Base-by-base conservation (phyloP, 2,797 vertebrate genomes). In the Xerus rutilus region DNA sequence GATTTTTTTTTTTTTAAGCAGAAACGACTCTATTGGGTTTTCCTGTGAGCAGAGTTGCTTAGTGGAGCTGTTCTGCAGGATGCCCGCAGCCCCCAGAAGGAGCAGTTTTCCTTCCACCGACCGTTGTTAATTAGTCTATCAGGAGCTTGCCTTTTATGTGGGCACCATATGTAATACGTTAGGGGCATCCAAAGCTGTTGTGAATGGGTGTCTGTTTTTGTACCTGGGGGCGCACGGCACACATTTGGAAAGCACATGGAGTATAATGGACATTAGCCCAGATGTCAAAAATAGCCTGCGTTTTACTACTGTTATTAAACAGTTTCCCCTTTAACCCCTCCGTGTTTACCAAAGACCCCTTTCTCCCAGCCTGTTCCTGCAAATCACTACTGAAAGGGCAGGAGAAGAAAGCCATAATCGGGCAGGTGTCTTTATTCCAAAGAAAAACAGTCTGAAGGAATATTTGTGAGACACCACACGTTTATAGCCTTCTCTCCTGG, bases 201-300 rank as follows among this genome's bases (percentile, higher is more conserved):
- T 98, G 97, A 99, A 98, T 98, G 98, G 97, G 97, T 98, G 98
- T 98, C 98, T 99, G 98, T 98, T 98, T 98, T 98, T 98, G 97
- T 98, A 97, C 98, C 98, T 98, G 98, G 95, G 98, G 97, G 97
- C 98, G 97, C 97, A 97, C 96, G 97, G 98, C 98, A 98, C 98
- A 99, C 99, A 99, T 99, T 99, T 99, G 99, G 98, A 98, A 98
- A 98, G 97, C 99, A 99, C 98, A 99, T 99, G 99, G 98, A 98
- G 97, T 84, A 82, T 97, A 98, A 98, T 98, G 98, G 98, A 98
- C 98, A 98, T 98, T 98, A 98, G 98, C 98, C 98, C 98, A 99
- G 98, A 98, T 98, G 99, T 99, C 98, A 99, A 98, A 98, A 99
- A 99, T 98, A 98, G 98, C 98, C 97, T 98, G 98, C 96, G 65